Conservation (phyloP, 2,113 vertebrate species). For the Elephas maximus region DNA sequence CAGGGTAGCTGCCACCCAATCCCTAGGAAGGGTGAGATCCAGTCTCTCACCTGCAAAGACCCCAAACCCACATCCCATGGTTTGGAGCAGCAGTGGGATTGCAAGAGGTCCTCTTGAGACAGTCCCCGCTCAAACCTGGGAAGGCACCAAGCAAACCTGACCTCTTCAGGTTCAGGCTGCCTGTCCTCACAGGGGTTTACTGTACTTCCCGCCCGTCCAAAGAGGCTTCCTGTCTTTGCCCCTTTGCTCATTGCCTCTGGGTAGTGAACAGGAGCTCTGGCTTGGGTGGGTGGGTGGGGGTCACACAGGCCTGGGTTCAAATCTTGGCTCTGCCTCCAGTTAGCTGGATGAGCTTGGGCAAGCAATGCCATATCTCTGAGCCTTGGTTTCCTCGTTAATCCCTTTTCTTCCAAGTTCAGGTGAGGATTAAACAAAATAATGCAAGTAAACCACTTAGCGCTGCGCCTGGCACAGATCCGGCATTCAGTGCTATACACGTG, state of each 20-base stretch:
- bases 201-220: not conserved
- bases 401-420: not conserved
- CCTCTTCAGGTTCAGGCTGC: not conserved
- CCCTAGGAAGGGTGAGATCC: not conserved
- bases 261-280: not conserved
- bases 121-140: too few species aligned
- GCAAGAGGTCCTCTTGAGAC: not conserved
- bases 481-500: not conserved
- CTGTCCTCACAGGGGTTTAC: not conserved
- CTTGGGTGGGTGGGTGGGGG: not conserved
- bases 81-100: not conserved
- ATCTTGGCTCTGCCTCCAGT: not conserved
- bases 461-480: not conserved
- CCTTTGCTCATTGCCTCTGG: not conserved
- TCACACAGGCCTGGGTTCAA: not conserved
- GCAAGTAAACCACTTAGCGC: not conserved
- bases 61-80: not conserved
- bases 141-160: not conserved
- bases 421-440: constrained; percentile 45
- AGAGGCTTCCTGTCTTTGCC: not conserved
- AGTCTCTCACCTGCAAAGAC: not conserved
- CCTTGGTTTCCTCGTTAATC: not conserved
- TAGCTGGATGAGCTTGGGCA: not conserved
- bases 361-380: not conserved
- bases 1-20: not conserved